phyloP scores from a whole-genome alignment of 2,113 vertebrate genomes.

The Petromus typicus region DNA sequence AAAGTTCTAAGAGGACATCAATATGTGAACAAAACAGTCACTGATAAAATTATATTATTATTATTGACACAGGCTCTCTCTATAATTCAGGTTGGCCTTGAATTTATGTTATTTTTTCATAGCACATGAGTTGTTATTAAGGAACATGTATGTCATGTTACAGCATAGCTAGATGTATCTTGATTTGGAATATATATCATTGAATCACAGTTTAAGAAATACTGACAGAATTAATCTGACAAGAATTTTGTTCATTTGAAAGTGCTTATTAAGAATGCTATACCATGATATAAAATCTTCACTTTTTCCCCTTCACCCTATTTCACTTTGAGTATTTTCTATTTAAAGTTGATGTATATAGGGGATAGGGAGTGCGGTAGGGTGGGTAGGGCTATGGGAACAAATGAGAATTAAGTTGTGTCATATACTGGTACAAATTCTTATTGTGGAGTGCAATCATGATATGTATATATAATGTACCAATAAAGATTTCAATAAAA shows the following conservation, averaged over 20 bases:
- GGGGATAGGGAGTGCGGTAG: no score
- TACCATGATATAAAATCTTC: not conserved
- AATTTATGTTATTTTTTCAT: not conserved
- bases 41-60: not conserved
- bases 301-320: no score
- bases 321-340: no score
- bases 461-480: no score
- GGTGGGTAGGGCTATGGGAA: no score
- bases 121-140: not conserved
- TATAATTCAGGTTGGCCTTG: not conserved
- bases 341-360: no score
- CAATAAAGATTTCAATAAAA: no score
- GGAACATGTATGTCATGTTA: not conserved
- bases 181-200: not conserved
- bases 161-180: not conserved
- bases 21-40: not conserved
- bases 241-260: not conserved
- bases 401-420: no score
- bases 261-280: not conserved
- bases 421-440: no score
- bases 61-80: not conserved
- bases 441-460: no score
- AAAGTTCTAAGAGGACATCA: not conserved
- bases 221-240: not conserved
- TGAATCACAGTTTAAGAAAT: conserved; percentile 10